These are phyloP conservation scores for Meteorus sp. DNA, from an alignment of 1,140 invertebrate genomes.

Conservation along the genomic window DNA sequence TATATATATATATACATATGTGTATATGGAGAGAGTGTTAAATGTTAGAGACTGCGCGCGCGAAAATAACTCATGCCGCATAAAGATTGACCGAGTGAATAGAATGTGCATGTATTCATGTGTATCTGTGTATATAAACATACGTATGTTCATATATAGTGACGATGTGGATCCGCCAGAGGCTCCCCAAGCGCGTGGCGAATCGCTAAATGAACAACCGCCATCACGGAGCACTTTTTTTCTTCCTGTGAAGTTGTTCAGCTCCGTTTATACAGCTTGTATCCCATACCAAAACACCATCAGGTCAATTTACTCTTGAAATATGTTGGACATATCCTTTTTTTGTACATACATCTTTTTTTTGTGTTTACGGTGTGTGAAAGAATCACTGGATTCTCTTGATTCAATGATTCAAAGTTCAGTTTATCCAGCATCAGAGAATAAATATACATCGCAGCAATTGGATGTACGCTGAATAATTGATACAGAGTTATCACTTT, in stretches of 20 bases:
- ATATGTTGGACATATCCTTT: constrained; percentile 16
- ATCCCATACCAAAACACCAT: constrained; percentile 8
- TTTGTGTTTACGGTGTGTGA: neutral
- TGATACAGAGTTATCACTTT: too few species aligned
- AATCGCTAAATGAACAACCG: constrained; percentile 37
- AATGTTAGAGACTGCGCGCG: too few species aligned
- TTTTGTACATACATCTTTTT: neutral
- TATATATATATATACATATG: too few species aligned
- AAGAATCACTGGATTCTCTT: constrained; percentile 3
- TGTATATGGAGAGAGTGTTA: too few species aligned
- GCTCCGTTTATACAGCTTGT: constrained; percentile 16
- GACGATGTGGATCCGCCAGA: constrained; percentile 23
- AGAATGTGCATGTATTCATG: too few species aligned
- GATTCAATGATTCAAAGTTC: too few species aligned
- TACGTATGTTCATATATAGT: constrained; percentile 12
- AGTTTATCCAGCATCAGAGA: too few species aligned
- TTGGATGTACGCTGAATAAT: too few species aligned
- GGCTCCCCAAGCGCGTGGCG: constrained; percentile 31
- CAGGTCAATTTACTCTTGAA: constrained; percentile 31
- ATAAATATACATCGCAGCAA: too few species aligned
- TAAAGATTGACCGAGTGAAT: too few species aligned
- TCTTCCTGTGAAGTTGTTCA: constrained; percentile 9
- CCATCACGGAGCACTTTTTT: constrained; percentile 24
- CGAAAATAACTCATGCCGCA: too few species aligned
- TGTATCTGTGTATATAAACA: too few species aligned